Base-by-base conservation (phyloP, 1,140 invertebrate species). In the Lithobius niger region DNA sequence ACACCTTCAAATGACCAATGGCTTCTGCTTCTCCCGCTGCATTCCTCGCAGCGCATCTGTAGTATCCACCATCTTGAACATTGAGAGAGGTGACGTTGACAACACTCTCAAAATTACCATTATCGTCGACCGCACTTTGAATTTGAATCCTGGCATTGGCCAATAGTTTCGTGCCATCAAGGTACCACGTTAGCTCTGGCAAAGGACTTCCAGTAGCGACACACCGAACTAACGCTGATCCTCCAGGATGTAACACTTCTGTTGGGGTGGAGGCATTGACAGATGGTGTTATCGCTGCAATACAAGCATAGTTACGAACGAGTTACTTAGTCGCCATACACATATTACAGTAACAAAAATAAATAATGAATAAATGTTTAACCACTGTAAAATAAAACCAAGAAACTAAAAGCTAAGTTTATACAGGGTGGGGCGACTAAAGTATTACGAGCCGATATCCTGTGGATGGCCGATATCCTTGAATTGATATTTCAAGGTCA, bases 21-120 rank as follows among this genome's bases (percentile, higher is more conserved):
- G 16, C 16, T 6, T 19, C 3, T 4, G 22, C 43, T 45, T 4
- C 43, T 27, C 48, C 48, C 3, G 48, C 48, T 4, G 10, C 13
- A 21, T 50, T 50, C 21, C 27, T 25, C 19, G 24, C 48, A 4
- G 27, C 6, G 19, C 48, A 50, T 4, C 27, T 50, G 48, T 50
- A 50, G 21, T 50, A 26, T 27, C 48, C 48, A 15, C 48, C 25
- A 27, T 50, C 48, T 50, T 50, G 48, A 4, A 50, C 22, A 24
- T 50, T 19, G 3, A 50, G 24, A 6, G 48, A 27, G 21, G 6
- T 26, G 27, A 50, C 27, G 24, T 6, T 26, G 24, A 50, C 22
- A 27, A 27, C 10, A 27, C 48, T 50, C 13, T 26, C 19, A 19
- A 10, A 25, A 27, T 50, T 50, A 26, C 48, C 48, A 27, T 21